A percentile compares a stretch with the other conserved stretches of the same genome.
These are phyloP conservation scores for Menidia beryllina DNA, from an alignment of 2,113 vertebrate genomes.

Conservation along the genomic window DNA sequence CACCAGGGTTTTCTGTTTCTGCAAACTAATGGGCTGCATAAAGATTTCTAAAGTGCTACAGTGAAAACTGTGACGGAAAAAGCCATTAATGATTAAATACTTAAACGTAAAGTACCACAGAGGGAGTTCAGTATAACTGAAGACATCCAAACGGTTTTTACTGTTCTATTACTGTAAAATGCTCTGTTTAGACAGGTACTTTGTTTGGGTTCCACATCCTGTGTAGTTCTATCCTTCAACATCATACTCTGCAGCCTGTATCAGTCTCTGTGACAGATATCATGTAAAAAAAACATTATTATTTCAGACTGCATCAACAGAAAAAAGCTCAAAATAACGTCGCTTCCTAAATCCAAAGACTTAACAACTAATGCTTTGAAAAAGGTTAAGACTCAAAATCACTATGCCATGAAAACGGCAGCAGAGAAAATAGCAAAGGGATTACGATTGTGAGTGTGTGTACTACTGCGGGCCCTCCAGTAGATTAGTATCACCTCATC, in stretches of 20 bases:
- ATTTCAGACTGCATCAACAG: not conserved
- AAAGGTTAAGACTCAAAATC: constrained; percentile 22
- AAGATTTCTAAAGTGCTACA: no score
- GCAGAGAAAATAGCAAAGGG: constrained; percentile 26
- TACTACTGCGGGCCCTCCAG: constrained; percentile 5
- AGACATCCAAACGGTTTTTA: no score
- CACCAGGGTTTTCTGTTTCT: no score
- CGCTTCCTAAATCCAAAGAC: constrained; percentile 25
- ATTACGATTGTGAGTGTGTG: no score
- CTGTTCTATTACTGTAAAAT: no score
- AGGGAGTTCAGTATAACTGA: no score
- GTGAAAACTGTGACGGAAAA: no score
- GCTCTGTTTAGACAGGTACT: no score
- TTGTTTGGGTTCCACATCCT: no score
- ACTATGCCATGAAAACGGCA: constrained; percentile 21
- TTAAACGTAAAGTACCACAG: no score
- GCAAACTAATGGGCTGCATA: no score
- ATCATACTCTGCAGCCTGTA: not conserved
- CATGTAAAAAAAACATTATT: not conserved
- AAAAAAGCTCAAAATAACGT: constrained; percentile 16
- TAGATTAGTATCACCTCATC: constrained; percentile 43
- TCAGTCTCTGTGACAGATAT: not conserved
- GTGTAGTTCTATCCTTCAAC: not conserved
- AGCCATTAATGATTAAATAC: no score
- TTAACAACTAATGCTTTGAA: constrained; percentile 12